Conservation (phyloP, 2,797 vertebrate species). For the Rhinella marina region DNA sequence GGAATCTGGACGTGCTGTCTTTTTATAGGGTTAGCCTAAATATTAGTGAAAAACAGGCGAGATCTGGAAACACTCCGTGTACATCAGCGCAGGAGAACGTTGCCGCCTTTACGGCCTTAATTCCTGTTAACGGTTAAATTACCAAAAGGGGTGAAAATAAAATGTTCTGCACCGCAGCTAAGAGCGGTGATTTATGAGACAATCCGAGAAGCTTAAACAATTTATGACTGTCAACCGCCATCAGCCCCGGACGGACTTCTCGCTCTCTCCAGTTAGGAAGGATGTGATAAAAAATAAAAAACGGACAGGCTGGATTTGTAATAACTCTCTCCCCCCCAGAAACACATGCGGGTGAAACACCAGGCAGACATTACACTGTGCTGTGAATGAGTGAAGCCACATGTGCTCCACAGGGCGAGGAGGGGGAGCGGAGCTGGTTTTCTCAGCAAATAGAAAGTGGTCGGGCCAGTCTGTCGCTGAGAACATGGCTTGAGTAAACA, state of each 20-base stretch:
- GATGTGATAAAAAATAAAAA: not conserved
- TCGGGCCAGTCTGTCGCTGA: constrained; percentile 68
- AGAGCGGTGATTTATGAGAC: constrained; percentile 41
- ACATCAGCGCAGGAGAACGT: constrained; percentile 67
- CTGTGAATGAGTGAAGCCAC: constrained; percentile 70
- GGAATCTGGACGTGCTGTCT: constrained; percentile 3
- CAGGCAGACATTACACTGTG: constrained; percentile 71
- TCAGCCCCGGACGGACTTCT: constrained; percentile 39
- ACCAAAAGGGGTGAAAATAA: constrained; percentile 51
- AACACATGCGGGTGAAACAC: constrained; percentile 65
- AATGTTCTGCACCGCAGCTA: not conserved
- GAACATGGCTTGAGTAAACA: constrained; percentile 67
- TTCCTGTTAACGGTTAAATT: constrained; percentile 63
- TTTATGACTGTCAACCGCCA: constrained; percentile 19
- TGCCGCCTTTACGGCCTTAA: constrained; percentile 65
- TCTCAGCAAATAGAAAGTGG: constrained; percentile 78
- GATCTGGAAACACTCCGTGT: constrained; percentile 72
- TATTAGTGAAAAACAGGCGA: constrained; percentile 35
- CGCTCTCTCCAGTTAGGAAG: constrained; percentile 19
- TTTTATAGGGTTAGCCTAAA: constrained; percentile 35
- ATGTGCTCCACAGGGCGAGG: constrained; percentile 73
- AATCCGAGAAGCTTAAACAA: constrained; percentile 35
- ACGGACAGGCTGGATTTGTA: constrained; percentile 27
- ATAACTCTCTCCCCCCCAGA: constrained; percentile 57
- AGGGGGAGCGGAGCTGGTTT: constrained; percentile 76